Base-by-base conservation (phyloP, 2,888 invertebrate genomes). In the Eupithecia dodoneata region DNA sequence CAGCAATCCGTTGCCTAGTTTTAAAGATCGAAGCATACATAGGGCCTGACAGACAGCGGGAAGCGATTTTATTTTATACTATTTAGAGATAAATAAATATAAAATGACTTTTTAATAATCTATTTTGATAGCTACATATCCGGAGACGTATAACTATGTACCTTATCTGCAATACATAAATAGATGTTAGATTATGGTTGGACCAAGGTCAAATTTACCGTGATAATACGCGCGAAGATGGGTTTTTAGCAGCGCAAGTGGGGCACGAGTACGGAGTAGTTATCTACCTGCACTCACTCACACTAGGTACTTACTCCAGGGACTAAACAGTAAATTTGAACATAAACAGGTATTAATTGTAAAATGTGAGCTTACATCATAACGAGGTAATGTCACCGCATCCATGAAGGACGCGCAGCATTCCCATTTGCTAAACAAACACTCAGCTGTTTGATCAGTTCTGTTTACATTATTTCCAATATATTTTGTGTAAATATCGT, bases 391-490 rank as follows among this genome's bases (percentile, higher is more conserved):
- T 69, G 3, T 69, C 44, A 41, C 41, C 13, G 42, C 44, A 44
- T 44, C 44, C 9, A 67, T 9, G n/a, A 67, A n/a, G 7, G 7
- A 44, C 42, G 13, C n/a, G 13, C n/a, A 44, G n/a, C 45, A 45
- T 69, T 69, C 12, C 10, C 67, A 69, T 69, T 69, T 44, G 44
- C 67, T 45, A 45, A 18, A 69, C 4, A 69, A 69, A 69, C 67
- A 69, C 42, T 69, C n/a, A n/a, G n/a, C 10, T 45, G 45, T n/a
- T 44, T 45, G 45, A 69, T 10, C 67, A 69, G n/a, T 10, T 69
- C 44, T 69, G 67, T 69, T 44, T 15, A 45, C 66, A 66, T 42
- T 66, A 45, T n/a, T 69, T 69, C n/a, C 9, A n/a, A 69, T 69
- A 69, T 69, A 63, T 69, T 69, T 45, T 10, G 44, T 45, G 3